Base-by-base conservation (phyloP, 2,113 vertebrate genomes). In the Apus apus region DNA sequence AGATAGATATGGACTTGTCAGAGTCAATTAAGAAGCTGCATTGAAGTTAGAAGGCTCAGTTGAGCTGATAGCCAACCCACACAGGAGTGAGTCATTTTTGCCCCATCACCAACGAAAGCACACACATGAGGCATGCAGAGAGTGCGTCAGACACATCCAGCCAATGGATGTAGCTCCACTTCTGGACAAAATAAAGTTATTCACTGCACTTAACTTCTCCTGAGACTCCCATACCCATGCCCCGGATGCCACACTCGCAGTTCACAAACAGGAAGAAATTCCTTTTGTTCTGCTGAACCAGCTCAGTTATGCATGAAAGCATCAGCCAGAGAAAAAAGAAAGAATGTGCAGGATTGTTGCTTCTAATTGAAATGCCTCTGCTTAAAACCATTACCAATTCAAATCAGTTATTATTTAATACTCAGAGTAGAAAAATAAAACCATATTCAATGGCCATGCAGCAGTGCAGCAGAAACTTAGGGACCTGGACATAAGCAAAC, bases 61-160 rank as follows among this genome's bases (percentile, higher is more conserved):
- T 94, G 93, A 94, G 85, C 88, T 94, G 91, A 96, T 95, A 93
- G 85, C 65, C 96, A 96, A 19, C 96, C 96, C 96, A 97, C 96
- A 95, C 93, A 85, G 38, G 0, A 65, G 76, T 97, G 96, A 97
- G 68, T 97, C 96, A 97, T 90, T 92, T 93, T 88, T 87, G 83
- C 82, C 90, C 93, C 93, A 89, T 94, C 74, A 82, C 84, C 85
- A 81, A 85, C 8, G 16, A 79, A 91, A 93, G 87, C 81, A 94
- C 32, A 11, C 88, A 84, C 77, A 79, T 46, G 70, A 94, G 27
- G 34, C 53, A 85, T 90, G 81, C 53, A 48, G 93, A 68, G 18
- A 93, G 81, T 94, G 95, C 78, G 67, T 96, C 96, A 93, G 32
- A 50, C n/a, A 32, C 40, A 38, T 11, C 45, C 56, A 89, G 60